Conservation (phyloP, 2,113 vertebrate species). For the Gallinago media region DNA sequence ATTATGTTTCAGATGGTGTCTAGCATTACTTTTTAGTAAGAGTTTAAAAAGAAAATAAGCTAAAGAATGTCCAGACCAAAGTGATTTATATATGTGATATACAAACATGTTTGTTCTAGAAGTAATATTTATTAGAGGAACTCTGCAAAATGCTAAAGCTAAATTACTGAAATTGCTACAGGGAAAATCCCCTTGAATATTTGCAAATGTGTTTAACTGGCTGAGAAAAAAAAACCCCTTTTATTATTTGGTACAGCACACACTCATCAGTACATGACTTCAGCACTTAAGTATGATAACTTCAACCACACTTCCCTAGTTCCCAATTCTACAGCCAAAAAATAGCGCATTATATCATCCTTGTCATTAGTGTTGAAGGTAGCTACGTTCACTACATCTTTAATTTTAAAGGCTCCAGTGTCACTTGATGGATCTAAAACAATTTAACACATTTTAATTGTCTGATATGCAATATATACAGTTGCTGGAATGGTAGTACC, state of each 20-base stretch:
- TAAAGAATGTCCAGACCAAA: neutral
- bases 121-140: neutral
- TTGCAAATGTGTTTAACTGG: neutral
- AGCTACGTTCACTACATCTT: neutral
- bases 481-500: neutral
- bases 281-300: conserved; percentile 3
- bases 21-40: neutral
- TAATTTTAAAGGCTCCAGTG: neutral
- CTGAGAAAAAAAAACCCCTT: neutral
- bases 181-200: neutral
- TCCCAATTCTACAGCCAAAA: neutral
- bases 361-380: neutral
- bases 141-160: neutral
- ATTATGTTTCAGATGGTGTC: neutral
- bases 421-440: neutral
- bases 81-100: neutral
- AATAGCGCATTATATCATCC: neutral
- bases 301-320: neutral
- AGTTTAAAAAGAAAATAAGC: neutral
- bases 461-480: neutral
- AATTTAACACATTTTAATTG: neutral
- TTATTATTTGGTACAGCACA: neutral
- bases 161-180: neutral
- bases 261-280: neutral
- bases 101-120: neutral